These are phyloP conservation scores for Tupaia chinensis DNA, from an alignment of 2,113 vertebrate genomes.

Conservation along the genomic window DNA sequence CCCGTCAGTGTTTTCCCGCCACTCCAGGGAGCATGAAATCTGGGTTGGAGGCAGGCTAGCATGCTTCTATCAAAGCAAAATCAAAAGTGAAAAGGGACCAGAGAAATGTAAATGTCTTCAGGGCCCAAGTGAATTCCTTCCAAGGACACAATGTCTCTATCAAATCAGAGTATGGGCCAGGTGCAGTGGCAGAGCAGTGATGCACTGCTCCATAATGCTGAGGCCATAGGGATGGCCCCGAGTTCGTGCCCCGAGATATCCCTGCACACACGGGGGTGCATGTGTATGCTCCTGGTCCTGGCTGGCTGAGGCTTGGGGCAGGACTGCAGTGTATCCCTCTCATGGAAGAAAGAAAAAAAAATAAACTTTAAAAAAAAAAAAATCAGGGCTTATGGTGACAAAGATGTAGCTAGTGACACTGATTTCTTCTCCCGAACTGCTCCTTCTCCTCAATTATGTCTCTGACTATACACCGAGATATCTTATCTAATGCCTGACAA, in stretches of 20 bases:
- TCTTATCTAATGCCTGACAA: slow-evolving; percentile 62
- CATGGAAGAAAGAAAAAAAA: too few species aligned
- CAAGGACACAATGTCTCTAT: neutral
- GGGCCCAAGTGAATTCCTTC: neutral
- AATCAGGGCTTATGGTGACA: neutral
- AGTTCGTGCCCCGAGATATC: too few species aligned
- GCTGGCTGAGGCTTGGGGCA: too few species aligned
- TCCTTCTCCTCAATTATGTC: neutral
- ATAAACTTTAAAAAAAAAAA: too few species aligned
- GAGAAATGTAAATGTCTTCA: neutral
- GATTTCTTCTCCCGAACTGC: neutral
- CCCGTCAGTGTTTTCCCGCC: neutral
- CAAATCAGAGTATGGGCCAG: neutral
- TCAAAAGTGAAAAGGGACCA: neutral
- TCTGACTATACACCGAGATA: slow-evolving; percentile 68
- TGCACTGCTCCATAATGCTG: too few species aligned
- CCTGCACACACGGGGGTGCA: too few species aligned
- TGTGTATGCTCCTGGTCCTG: too few species aligned
- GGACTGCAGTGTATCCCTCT: too few species aligned
- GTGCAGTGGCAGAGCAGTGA: too few species aligned
- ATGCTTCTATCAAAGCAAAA: neutral
- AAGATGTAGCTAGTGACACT: neutral
- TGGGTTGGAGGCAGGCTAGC: neutral
- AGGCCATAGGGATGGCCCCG: too few species aligned
- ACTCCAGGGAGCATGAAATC: neutral